Evolutionary conservation across 2,113 vertebrate genomes (phyloP).

Genomic region (Echinops telfairi): DNA sequence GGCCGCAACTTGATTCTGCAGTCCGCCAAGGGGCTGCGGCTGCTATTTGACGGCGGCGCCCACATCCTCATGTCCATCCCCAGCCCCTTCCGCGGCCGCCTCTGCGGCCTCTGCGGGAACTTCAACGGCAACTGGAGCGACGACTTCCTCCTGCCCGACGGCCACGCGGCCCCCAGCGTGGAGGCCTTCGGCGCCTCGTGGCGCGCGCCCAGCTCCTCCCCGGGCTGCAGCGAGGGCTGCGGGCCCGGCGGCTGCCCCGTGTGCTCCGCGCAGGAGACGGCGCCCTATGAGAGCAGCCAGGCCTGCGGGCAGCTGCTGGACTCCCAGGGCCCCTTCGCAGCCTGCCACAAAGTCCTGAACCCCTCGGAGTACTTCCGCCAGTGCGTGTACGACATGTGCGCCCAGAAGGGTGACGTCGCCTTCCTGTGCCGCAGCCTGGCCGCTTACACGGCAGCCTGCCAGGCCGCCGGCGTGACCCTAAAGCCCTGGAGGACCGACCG

Average conservation of each 20-base stretch:
- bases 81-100: constrained; percentile 81
- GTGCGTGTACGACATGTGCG: constrained; percentile 82
- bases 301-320: constrained; percentile 50
- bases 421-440: constrained; percentile 77
- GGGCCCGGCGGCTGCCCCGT: constrained; percentile 52
- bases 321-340: constrained; percentile 61
- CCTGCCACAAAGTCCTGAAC: constrained; percentile 72
- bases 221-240: constrained; percentile 62
- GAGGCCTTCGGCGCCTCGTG: constrained; percentile 50
- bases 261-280: constrained; percentile 63
- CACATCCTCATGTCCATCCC: constrained; percentile 86
- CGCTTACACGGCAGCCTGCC: constrained; percentile 78
- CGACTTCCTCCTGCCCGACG: constrained; percentile 86
- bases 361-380: constrained; percentile 76
- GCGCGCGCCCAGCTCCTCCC: neutral
- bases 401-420: constrained; percentile 59
- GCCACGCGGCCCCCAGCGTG: neutral
- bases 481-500: constrained; percentile 80
- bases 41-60: constrained; percentile 85
- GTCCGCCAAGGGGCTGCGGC: constrained; percentile 85
- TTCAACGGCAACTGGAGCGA: constrained; percentile 87
- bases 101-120: constrained; percentile 91
- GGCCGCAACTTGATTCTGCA: constrained; percentile 84
- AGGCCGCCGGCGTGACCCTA: constrained; percentile 60
- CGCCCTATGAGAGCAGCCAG: neutral